These are phyloP conservation scores for Callospermophilus lateralis DNA, from an alignment of 2,113 vertebrate species.

Conservation along the genomic window DNA sequence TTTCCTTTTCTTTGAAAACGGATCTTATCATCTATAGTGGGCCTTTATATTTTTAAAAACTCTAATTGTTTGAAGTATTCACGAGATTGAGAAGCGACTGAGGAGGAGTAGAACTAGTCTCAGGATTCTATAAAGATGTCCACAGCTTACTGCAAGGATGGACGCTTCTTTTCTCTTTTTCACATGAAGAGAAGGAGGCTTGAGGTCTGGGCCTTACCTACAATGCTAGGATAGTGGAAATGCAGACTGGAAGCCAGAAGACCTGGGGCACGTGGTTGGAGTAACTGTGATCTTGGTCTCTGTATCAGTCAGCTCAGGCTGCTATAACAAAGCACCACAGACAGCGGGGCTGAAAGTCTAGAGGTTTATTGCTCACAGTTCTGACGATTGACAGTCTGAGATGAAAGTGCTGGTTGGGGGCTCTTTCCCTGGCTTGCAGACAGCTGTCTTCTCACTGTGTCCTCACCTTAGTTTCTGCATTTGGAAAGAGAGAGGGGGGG, in stretches of 20 bases:
- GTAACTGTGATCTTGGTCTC: neutral
- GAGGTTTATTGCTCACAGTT: neutral
- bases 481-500: neutral
- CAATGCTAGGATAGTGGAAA: neutral
- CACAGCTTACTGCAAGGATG: neutral
- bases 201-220: neutral
- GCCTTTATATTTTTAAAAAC: neutral
- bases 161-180: neutral
- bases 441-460: neutral
- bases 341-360: neutral
- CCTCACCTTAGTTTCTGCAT: neutral
- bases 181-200: neutral
- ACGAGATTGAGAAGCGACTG: neutral
- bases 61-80: neutral
- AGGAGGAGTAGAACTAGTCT: neutral
- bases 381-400: neutral
- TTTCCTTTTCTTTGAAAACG: neutral
- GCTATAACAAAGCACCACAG: neutral
- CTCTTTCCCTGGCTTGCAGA: neutral
- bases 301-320: neutral
- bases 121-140: neutral
- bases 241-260: neutral
- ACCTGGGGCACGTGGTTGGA: neutral
- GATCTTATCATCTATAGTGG: neutral
- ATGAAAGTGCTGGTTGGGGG: neutral